A percentile compares a stretch with the other conserved stretches of the same genome.
These are phyloP conservation scores for Sclerodermus sp. DNA, from an alignment of 2,888 invertebrate genomes.

Conservation along the genomic window DNA sequence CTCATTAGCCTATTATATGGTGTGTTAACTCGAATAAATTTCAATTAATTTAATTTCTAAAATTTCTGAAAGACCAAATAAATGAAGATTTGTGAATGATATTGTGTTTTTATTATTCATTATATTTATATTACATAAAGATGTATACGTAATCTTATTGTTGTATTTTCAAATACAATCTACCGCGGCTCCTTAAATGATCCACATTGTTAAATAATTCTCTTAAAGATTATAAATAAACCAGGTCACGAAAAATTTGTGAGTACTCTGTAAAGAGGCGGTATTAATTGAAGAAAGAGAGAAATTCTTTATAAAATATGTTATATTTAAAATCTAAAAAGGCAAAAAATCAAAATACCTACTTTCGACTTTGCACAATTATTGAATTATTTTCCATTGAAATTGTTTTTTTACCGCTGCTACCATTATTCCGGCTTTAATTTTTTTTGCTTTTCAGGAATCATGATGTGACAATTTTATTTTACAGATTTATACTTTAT, in stretches of 20 bases:
- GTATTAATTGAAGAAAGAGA: constrained; percentile 6
- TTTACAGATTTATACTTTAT: constrained; percentile 40
- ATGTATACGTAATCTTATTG: constrained; percentile 50
- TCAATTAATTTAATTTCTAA: no score
- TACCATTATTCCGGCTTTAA: neutral
- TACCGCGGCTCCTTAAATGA: constrained; percentile 36
- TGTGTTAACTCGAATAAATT: no score
- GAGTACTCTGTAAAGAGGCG: constrained; percentile 20
- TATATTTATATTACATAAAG: constrained; percentile 53
- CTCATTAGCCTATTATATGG: no score
- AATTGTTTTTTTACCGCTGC: neutral
- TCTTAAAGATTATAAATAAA: constrained; percentile 41
- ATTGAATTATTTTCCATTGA: neutral
- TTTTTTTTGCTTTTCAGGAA: constrained; percentile 12
- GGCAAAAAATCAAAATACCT: constrained; percentile 24
- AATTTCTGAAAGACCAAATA: no score
- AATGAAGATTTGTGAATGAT: constrained; percentile 28
- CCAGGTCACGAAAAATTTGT: constrained; percentile 46
- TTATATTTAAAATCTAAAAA: constrained; percentile 12
- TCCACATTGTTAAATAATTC: constrained; percentile 41
- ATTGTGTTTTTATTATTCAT: constrained; percentile 45
- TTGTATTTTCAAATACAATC: constrained; percentile 48
- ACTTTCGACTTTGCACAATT: neutral
- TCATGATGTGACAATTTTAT: constrained; percentile 29
- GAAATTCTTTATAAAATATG: neutral